A percentile compares a stretch with the other conserved stretches of the same genome.
Conservation (phyloP, 2,888 invertebrate genomes). For the Pycnomerus fuliginosus region DNA sequence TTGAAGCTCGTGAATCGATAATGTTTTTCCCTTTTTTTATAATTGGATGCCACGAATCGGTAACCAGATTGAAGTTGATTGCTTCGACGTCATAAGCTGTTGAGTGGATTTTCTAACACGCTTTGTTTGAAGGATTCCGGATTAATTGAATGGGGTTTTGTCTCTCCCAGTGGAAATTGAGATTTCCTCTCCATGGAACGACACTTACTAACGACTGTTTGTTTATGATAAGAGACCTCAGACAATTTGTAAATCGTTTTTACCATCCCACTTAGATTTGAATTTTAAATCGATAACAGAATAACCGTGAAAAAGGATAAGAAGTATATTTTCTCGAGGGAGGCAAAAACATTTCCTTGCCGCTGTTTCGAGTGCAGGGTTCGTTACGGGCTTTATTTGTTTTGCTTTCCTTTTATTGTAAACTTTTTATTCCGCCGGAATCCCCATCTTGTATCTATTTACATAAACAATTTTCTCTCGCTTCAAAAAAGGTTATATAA, state of each 20-base stretch:
- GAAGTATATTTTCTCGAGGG: not conserved
- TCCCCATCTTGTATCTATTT: not conserved
- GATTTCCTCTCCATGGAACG: conserved; percentile 5
- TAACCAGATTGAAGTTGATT: too few relatives aligned
- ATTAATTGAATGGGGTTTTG: conserved; percentile 25
- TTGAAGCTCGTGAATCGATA: too few relatives aligned
- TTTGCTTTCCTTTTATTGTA: conserved; percentile 5
- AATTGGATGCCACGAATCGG: too few relatives aligned
- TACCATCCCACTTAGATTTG: too few relatives aligned
- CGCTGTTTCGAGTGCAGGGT: not conserved
- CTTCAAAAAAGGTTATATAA: conserved; percentile 1
- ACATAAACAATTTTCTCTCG: not conserved
- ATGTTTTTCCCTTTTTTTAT: too few relatives aligned
- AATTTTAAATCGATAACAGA: too few relatives aligned
- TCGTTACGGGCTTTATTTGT: conserved; percentile 3
- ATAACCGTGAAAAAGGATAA: too few relatives aligned
- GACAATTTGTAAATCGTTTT: too few relatives aligned
- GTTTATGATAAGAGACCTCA: too few relatives aligned
- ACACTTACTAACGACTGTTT: too few relatives aligned
- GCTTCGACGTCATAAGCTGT: conserved; percentile 26
- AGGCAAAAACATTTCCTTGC: not conserved
- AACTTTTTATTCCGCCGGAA: not conserved
- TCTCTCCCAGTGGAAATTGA: conserved; percentile 8
- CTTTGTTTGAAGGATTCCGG: conserved; percentile 26
- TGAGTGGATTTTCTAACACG: conserved; percentile 33